Evolutionary conservation across 2,888 invertebrate genomes (phyloP).

Genomic region (Invenusta paracnida): DNA sequence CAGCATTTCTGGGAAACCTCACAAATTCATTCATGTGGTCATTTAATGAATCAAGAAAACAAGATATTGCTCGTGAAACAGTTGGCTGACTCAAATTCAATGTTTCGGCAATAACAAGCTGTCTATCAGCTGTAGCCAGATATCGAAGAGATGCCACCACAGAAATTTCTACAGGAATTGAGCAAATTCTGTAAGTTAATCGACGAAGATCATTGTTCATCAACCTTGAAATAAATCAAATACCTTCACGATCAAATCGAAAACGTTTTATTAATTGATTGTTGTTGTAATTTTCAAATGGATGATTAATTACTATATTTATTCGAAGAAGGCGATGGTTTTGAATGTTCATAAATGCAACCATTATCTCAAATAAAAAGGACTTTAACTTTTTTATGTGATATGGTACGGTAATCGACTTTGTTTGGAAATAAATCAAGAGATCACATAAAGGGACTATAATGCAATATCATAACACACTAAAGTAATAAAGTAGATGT

Average conservation of each 20-base stretch:
- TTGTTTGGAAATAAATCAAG: not conserved
- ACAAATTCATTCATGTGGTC: slow-evolving; percentile 35
- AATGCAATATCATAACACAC: not conserved
- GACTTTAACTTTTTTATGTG: not conserved
- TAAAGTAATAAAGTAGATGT: not conserved
- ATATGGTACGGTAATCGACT: not conserved
- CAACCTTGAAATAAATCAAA: not conserved
- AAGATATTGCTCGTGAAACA: not conserved
- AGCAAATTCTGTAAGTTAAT: not conserved
- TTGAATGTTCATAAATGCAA: not conserved
- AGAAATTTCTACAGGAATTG: not conserved
- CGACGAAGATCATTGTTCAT: not conserved
- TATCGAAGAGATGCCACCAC: slow-evolving; percentile 28
- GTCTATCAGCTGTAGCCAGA: slow-evolving; percentile 5
- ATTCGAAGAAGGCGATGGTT: not conserved
- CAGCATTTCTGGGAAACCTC: slow-evolving; percentile 30
- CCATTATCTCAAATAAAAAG: not conserved
- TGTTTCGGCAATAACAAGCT: not conserved
- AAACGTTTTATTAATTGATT: slow-evolving; percentile 1
- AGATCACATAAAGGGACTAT: not conserved
- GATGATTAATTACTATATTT: not conserved
- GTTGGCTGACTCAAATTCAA: slow-evolving; percentile 29
- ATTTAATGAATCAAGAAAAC: not conserved
- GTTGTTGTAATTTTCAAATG: not conserved
- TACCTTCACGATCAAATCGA: slow-evolving; percentile 21